A percentile compares a stretch with the other conserved stretches of the same genome.
phyloP scores from a whole-genome alignment of 2,888 invertebrate genomes.

The Drosophila vallismaia region DNA sequence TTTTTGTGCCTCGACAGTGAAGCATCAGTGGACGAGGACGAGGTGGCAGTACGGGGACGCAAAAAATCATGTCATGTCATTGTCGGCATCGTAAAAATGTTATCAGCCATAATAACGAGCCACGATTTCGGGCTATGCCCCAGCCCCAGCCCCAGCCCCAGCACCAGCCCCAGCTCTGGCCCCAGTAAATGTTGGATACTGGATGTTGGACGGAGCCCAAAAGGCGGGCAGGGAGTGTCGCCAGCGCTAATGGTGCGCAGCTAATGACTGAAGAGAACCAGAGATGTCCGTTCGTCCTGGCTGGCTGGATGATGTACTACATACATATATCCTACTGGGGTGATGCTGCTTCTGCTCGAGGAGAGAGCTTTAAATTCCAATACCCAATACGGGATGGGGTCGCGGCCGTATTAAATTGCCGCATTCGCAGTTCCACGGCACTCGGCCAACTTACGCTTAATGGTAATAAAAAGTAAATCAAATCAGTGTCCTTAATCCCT shows the following conservation, averaged over 20 bases:
- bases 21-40: conserved; percentile 60
- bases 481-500: conserved; percentile 81
- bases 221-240: conserved; percentile 48
- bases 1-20: conserved; percentile 71
- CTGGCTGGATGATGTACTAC: conserved; percentile 37
- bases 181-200: conserved; percentile 17
- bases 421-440: conserved; percentile 49
- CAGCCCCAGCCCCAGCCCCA: not conserved
- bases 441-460: conserved; percentile 73
- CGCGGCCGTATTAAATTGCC: conserved; percentile 54
- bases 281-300: conserved; percentile 17
- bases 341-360: conserved; percentile 10
- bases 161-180: no score
- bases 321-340: not conserved
- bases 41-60: conserved; percentile 19
- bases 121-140: conserved; percentile 62
- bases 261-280: conserved; percentile 72
- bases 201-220: conserved; percentile 7
- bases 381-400: conserved; percentile 38
- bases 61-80: conserved; percentile 81
- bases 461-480: conserved; percentile 82
- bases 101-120: conserved; percentile 81
- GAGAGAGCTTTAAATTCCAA: conserved; percentile 68
- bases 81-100: conserved; percentile 81
- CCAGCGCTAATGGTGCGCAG: conserved; percentile 80